A percentile compares a stretch with the other conserved stretches of the same genome.
phyloP scores from a whole-genome alignment of 2,113 vertebrate species.

The Talpa occidentalis region DNA sequence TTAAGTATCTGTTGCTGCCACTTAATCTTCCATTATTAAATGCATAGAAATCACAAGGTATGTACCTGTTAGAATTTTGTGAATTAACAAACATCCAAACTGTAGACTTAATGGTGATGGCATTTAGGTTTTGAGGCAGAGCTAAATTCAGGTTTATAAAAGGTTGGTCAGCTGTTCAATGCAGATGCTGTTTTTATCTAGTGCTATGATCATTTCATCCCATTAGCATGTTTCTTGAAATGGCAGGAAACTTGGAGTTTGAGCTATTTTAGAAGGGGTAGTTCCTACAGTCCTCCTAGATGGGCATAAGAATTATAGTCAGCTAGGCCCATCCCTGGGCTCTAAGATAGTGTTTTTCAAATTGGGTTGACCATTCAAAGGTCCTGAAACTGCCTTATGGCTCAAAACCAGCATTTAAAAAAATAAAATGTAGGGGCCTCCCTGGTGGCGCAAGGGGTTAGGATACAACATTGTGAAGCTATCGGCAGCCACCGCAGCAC shows the following conservation, averaged over 20 bases:
- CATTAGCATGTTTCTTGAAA: neutral
- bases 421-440: too few species aligned
- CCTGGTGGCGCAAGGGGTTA: too few species aligned
- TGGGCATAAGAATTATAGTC: neutral
- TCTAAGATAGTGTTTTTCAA: neutral
- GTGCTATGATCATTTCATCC: conserved; percentile 42
- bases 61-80: conserved; percentile 66
- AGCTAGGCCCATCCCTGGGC: neutral
- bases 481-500: too few species aligned
- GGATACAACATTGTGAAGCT: too few species aligned
- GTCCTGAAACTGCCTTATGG: conserved; percentile 5
- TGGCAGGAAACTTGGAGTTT: neutral
- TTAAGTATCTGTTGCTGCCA: conserved; percentile 28
- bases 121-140: conserved; percentile 51
- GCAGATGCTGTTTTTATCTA: conserved; percentile 54
- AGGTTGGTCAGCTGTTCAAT: conserved; percentile 54
- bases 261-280: neutral
- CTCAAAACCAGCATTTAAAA: neutral
- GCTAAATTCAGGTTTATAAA: conserved; percentile 61
- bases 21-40: conserved; percentile 76
- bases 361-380: neutral
- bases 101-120: conserved; percentile 53
- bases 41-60: conserved; percentile 54
- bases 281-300: neutral
- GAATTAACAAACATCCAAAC: conserved; percentile 60